phyloP scores from a whole-genome alignment of 2,797 vertebrate species.

The Apodemus agrarius region DNA sequence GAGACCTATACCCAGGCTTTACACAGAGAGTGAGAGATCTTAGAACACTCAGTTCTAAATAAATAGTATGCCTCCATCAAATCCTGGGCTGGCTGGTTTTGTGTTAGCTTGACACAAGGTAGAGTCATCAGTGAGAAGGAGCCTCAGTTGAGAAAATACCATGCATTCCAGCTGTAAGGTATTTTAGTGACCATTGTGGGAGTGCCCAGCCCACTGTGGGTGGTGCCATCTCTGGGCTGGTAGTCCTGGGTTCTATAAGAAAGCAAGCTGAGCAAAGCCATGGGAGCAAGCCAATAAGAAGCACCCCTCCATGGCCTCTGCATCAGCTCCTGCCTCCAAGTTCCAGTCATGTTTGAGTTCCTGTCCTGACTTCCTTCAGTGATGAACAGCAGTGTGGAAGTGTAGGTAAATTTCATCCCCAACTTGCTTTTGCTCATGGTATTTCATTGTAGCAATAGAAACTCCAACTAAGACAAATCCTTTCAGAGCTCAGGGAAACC shows the following conservation, averaged over 20 bases:
- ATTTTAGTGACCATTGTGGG: not conserved
- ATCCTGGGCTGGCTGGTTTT: not conserved
- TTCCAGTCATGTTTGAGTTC: not conserved
- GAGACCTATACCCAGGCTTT: not conserved
- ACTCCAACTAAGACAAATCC: not conserved
- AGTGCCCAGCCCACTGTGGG: not conserved
- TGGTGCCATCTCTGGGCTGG: not conserved
- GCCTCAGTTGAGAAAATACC: not conserved
- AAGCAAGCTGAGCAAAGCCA: not conserved
- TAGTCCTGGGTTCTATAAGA: not conserved
- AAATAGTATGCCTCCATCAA: no score
- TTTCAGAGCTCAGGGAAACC: not conserved
- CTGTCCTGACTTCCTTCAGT: not conserved
- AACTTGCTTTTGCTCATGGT: not conserved
- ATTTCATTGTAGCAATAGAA: not conserved
- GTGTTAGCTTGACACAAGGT: not conserved
- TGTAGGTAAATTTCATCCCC: not conserved
- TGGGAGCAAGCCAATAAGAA: not conserved
- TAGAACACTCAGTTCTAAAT: no score
- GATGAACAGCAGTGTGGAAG: not conserved
- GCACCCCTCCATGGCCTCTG: not conserved
- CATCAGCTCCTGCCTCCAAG: not conserved
- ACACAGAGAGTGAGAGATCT: no score
- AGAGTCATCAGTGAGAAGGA: not conserved
- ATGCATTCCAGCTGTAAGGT: not conserved